phyloP scores from a whole-genome alignment of 2,797 vertebrate genomes.

The Cynopterus sphinx region DNA sequence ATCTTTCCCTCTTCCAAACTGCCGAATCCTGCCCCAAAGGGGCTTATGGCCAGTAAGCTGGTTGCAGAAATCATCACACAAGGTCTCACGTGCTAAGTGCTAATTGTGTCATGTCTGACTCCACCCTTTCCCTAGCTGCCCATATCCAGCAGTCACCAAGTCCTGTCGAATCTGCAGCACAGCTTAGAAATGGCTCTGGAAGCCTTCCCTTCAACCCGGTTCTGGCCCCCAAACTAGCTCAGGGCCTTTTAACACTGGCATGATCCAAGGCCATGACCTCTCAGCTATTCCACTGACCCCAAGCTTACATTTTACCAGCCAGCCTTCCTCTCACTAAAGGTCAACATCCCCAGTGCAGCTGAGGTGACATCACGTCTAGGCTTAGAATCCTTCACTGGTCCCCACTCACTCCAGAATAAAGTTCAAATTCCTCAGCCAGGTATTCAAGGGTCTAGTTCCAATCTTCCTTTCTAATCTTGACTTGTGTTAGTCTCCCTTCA shows the following conservation, averaged over 20 bases:
- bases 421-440: neutral
- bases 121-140: constrained; percentile 41
- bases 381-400: neutral
- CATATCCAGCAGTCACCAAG: constrained; percentile 33
- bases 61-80: constrained; percentile 57
- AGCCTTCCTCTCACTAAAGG: neutral
- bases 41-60: constrained; percentile 19
- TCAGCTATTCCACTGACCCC: neutral
- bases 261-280: neutral
- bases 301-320: neutral
- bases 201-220: neutral
- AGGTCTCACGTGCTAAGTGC: constrained; percentile 66
- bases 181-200: constrained; percentile 19
- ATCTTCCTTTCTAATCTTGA: neutral
- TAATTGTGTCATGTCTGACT: constrained; percentile 66
- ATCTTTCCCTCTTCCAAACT: neutral
- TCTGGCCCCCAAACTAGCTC: neutral
- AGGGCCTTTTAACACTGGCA: neutral
- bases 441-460: neutral
- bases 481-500: neutral
- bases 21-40: neutral
- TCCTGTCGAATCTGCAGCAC: neutral
- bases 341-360: neutral
- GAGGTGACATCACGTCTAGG: neutral
- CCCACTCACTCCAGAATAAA: neutral